Conservation (phyloP, 2,113 vertebrate genomes). For the Chunga burmeisteri region DNA sequence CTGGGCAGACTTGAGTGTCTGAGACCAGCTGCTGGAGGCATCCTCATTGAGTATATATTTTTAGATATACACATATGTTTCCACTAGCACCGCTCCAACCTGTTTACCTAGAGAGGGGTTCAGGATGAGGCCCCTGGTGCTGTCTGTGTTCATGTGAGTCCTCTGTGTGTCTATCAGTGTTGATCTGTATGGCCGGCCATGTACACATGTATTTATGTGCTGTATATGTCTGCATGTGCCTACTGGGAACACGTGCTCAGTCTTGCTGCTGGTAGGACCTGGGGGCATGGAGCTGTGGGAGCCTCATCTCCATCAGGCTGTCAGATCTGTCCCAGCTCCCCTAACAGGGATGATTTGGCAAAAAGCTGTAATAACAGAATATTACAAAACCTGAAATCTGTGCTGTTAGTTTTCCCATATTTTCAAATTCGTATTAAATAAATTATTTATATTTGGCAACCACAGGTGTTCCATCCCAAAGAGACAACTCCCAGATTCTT, state of each 20-base stretch:
- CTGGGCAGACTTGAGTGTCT: neutral
- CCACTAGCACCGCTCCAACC: neutral
- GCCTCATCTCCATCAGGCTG: accelerated
- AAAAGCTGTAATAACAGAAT: neutral
- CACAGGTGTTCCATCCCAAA: neutral
- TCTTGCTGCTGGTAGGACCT: neutral
- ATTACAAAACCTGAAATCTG: neutral
- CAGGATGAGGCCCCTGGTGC: neutral
- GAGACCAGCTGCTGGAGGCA: neutral
- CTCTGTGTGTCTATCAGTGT: neutral
- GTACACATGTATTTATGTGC: accelerated
- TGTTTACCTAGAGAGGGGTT: neutral
- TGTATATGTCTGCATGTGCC: neutral
- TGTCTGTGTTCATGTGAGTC: neutral
- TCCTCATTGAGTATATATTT: neutral
- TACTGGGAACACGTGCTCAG: neutral
- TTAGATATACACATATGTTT: neutral
- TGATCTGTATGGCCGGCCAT: neutral
- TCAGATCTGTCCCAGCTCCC: neutral
- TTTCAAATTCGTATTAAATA: neutral
- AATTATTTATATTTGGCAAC: neutral
- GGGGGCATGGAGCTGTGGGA: neutral
- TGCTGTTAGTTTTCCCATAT: neutral
- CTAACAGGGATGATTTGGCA: neutral
- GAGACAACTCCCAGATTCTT: neutral